Percentiles rank a stretch among this genome's conserved stretches.
phyloP scores from a whole-genome alignment of 2,888 invertebrate species.

The Catonia carolina region DNA sequence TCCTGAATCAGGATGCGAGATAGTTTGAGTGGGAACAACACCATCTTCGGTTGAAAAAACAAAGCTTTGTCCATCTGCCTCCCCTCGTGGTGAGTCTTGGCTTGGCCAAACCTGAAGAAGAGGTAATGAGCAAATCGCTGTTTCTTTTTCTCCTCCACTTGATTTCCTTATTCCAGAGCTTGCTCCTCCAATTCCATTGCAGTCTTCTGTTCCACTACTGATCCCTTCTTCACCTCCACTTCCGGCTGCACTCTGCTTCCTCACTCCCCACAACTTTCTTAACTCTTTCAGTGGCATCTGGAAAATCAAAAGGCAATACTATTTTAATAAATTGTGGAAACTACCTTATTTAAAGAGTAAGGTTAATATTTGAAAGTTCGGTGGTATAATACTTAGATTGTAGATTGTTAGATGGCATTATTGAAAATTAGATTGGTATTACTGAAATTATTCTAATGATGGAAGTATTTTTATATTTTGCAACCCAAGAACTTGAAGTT shows the following conservation, averaged over 20 bases:
- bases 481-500: no score
- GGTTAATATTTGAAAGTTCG: no score
- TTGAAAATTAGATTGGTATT: no score
- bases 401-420: no score
- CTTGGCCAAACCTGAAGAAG: conserved; percentile 61
- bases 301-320: conserved; percentile 13
- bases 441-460: no score
- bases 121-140: conserved; percentile 38
- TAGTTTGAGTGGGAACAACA: conserved; percentile 16
- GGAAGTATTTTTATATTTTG: no score
- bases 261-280: conserved; percentile 40
- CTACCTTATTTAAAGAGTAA: no score
- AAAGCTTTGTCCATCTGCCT: conserved; percentile 56
- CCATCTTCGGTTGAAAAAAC: conserved; percentile 51
- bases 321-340: no score
- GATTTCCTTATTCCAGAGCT: conserved; percentile 33
- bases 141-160: conserved; percentile 27
- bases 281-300: conserved; percentile 46
- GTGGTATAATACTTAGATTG: no score
- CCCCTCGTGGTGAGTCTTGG: conserved; percentile 61
- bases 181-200: conserved; percentile 29
- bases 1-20: conserved; percentile 52
- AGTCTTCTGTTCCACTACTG: conserved; percentile 27
- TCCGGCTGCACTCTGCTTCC: conserved; percentile 32
- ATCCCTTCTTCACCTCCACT: conserved; percentile 35